A percentile compares a stretch with the other conserved stretches of the same genome.
Conservation (phyloP, 1,140 invertebrate genomes). For the Akabosia matsudoensis region DNA sequence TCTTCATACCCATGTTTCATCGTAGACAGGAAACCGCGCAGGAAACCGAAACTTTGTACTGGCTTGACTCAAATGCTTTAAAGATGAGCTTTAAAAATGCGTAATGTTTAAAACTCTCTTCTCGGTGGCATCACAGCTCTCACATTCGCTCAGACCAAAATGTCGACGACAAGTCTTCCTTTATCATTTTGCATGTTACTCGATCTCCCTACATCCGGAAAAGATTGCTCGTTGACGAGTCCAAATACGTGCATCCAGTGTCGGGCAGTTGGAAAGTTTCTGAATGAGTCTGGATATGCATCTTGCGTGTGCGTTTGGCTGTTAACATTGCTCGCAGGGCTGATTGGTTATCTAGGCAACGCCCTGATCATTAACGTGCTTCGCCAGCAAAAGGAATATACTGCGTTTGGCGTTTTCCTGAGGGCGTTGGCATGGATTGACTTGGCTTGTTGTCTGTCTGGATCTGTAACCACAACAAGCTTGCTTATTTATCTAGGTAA, state of each 20-base stretch:
- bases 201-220: neutral
- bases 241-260: neutral
- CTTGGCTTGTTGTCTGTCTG: neutral
- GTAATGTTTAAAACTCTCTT: too few relatives aligned
- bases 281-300: neutral
- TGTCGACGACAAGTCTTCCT: too few relatives aligned
- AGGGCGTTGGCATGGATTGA: neutral
- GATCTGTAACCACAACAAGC: neutral
- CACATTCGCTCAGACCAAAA: too few relatives aligned
- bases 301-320: neutral
- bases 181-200: neutral
- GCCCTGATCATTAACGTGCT: neutral
- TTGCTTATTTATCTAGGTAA: neutral
- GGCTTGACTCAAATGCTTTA: too few relatives aligned
- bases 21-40: too few relatives aligned
- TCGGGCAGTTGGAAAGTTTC: neutral
- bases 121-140: too few relatives aligned
- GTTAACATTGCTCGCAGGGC: neutral
- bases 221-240: neutral
- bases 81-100: too few relatives aligned
- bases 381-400: neutral
- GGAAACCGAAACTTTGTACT: too few relatives aligned
- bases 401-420: neutral
- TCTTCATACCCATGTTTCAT: too few relatives aligned
- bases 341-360: neutral